Evolutionary conservation across 2,113 vertebrate species (phyloP).

Genomic region (Cheirogaleus medius): DNA sequence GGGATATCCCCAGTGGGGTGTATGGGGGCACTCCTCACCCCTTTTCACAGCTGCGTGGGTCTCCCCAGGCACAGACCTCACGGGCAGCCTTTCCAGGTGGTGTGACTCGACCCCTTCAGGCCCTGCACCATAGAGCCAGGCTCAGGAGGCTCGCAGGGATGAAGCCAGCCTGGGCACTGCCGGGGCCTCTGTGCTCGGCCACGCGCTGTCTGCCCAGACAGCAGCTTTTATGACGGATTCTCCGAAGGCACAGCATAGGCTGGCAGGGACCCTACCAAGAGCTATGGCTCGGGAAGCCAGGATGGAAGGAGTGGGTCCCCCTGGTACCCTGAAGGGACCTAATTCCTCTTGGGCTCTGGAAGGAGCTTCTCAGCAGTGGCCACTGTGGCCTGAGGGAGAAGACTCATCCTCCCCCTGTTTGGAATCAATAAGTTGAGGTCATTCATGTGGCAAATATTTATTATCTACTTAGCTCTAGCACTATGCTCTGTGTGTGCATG

Average conservation of each 20-base stretch:
- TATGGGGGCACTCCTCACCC: fast-evolving
- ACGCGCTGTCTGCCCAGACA: background rate
- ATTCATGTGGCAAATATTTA: background rate
- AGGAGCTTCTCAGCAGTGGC: background rate
- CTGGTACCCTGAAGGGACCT: background rate
- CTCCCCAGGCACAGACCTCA: too few relatives aligned
- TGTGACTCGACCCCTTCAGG: background rate
- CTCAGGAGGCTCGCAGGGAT: background rate
- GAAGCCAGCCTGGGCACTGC: background rate
- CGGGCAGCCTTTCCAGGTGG: background rate
- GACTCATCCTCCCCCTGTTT: background rate
- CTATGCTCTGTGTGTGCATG: background rate
- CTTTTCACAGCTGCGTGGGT: background rate
- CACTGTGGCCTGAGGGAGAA: background rate
- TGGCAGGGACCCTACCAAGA: background rate
- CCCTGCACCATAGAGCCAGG: too few relatives aligned
- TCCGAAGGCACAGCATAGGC: background rate
- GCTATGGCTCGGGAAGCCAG: background rate
- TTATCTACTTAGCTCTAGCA: background rate
- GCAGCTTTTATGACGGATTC: background rate
- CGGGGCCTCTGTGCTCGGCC: background rate
- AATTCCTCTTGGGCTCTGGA: background rate
- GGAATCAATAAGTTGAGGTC: background rate
- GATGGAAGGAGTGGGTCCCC: background rate
- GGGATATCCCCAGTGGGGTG: background rate